phyloP scores from a whole-genome alignment of 2,113 vertebrate species.

The mouse (Mus musculus) region DNA sequence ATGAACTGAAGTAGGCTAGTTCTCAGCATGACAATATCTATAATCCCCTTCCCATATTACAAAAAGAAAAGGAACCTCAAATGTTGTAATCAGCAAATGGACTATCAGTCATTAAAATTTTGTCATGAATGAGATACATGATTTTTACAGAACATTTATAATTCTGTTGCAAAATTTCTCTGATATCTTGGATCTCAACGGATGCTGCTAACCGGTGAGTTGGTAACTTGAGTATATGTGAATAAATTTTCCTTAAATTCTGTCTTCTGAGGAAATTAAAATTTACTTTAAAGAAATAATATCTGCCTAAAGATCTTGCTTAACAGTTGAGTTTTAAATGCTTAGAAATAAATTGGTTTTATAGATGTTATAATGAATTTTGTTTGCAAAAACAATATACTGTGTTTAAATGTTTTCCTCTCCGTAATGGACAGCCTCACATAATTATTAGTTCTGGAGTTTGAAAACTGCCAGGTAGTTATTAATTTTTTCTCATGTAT shows the following conservation, averaged over 20 bases:
- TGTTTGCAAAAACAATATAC: not conserved
- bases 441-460: not conserved
- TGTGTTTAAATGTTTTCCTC: not conserved
- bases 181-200: not conserved
- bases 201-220: not conserved
- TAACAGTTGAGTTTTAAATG: not conserved
- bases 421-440: fast-evolving
- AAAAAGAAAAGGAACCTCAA: not conserved
- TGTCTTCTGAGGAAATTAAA: not conserved
- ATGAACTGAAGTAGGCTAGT: not conserved
- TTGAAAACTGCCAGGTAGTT: not conserved
- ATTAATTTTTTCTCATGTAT: too few relatives aligned
- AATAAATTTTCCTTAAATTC: not conserved
- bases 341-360: not conserved
- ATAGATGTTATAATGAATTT: not conserved
- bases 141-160: not conserved
- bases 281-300: not conserved
- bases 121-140: not conserved
- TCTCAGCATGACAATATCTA: not conserved
- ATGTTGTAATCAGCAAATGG: not conserved
- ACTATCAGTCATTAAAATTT: not conserved
- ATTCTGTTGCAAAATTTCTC: not conserved
- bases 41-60: not conserved
- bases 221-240: not conserved
- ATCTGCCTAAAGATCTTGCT: not conserved